These are phyloP conservation scores for Helogale parvula DNA, from an alignment of 2,113 vertebrate species.

Conservation along the genomic window DNA sequence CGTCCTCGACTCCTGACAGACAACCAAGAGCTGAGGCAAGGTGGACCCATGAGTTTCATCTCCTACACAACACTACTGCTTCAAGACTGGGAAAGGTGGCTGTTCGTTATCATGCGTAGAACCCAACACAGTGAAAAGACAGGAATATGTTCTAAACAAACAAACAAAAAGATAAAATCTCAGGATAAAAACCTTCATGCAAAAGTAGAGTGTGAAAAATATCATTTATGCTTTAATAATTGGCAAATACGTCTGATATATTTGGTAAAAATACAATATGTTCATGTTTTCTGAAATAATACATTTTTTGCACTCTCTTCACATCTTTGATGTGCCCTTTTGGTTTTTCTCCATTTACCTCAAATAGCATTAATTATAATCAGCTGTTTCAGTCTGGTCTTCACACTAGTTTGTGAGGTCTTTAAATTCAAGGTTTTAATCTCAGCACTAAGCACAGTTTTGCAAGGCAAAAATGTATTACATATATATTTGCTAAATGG, in stretches of 20 bases:
- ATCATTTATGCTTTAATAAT: neutral
- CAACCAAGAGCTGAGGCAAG: accelerated
- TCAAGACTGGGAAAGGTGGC: neutral
- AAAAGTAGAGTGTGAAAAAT: neutral
- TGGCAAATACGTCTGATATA: neutral
- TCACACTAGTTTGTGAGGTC: neutral
- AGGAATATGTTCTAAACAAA: neutral
- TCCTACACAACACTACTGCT: neutral
- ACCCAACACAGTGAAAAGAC: neutral
- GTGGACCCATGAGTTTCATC: neutral
- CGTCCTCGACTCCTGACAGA: neutral
- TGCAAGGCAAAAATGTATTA: neutral
- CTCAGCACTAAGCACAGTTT: neutral
- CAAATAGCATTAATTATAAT: neutral
- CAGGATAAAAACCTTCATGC: neutral
- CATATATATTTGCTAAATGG: neutral
- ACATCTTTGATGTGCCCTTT: neutral
- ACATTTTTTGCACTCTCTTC: neutral
- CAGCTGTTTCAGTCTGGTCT: neutral
- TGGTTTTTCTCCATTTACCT: neutral
- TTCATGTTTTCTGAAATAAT: neutral
- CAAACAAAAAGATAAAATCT: neutral
- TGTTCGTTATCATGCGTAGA: neutral
- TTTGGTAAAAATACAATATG: neutral
- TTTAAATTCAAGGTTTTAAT: neutral